Base-by-base conservation (phyloP, 2,113 vertebrate genomes). In the Cettia cetti region DNA sequence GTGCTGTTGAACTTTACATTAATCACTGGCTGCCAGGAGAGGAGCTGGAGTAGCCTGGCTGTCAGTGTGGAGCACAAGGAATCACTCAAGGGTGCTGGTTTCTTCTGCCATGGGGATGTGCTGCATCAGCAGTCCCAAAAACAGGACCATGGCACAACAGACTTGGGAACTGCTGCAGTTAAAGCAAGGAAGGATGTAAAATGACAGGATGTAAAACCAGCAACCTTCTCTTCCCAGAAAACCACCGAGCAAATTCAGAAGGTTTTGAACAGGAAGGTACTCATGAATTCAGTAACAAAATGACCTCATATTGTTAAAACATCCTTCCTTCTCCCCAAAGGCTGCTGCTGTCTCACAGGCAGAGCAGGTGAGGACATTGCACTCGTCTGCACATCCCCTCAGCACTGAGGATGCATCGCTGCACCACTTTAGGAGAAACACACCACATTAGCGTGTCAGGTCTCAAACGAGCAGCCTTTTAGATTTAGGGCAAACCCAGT, bases 121-220 rank as follows among this genome's bases (percentile, higher is more conserved):
- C 65, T 89, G 57, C 60, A 45, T 77, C 81, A 69, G 72, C 75
- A 35, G 28, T 37, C 64, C 63, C 5, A 1, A 78, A 90, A 89
- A 50, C 0, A 3, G 39, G 57, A 82, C 75, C 40, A 18, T 40
- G 28, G 0, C 1, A 0, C 52, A 61, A 40, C 21, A 47, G 57
- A 40, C 57, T 53, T 16, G 49, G 57, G 72, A 63, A 50, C 49
- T 23, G 72, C 79, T 40, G 60, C 72, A 80, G 57, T 61, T 53
- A 77, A 82, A 93, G 54, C 52, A n/a, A 74, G 70, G 27, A 45
- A 63, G 9, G 65, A 60, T 68, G 27, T 13, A 66, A 86, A 76
- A 66, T 24, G 59, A 44, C 39, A 71, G 57, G n/a, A 49, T 19
- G 39, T 7, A 75, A 56, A 88, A 21, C 5, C 31, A 78, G 50